These are phyloP conservation scores for Bos indicus DNA, from an alignment of 2,113 vertebrate species.

Conservation along the genomic window DNA sequence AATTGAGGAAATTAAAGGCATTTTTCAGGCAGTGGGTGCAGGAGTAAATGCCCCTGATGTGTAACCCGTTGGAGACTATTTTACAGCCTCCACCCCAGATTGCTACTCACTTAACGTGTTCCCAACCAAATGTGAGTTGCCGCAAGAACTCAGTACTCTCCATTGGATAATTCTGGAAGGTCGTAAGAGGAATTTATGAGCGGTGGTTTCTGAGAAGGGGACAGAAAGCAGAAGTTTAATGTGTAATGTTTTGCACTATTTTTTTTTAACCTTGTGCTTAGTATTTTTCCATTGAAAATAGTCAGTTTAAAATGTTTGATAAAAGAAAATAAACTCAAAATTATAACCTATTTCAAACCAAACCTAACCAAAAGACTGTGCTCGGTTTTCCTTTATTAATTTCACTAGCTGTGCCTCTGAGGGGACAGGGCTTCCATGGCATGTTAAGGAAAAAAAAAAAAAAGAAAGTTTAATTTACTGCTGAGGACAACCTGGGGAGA, in stretches of 20 bases:
- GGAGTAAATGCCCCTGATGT: background rate
- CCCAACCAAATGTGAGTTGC: background rate
- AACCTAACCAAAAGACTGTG: background rate
- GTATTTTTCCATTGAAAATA: slow-evolving; percentile 41
- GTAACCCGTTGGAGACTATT: background rate
- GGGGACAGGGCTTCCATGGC: background rate
- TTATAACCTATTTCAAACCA: background rate
- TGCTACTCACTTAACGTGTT: background rate
- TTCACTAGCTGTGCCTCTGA: background rate
- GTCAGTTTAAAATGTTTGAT: background rate
- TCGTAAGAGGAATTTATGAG: background rate
- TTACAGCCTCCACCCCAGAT: background rate
- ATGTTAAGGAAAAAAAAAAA: background rate
- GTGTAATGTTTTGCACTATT: slow-evolving; percentile 17
- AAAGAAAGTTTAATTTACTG: background rate
- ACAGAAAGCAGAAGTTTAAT: slow-evolving; percentile 4
- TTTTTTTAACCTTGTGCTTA: background rate
- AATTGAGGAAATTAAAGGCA: slow-evolving; percentile 30
- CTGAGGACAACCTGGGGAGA: background rate
- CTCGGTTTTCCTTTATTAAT: background rate
- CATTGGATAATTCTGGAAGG: slow-evolving; percentile 19
- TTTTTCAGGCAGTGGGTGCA: background rate
- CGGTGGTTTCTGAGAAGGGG: background rate
- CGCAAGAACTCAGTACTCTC: background rate
- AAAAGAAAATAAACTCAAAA: background rate